Evolutionary conservation across 2,888 invertebrate genomes (phyloP), one percentile per base, ranked within the genome.

Genomic region (Pseudolycoriella hygida): DNA sequence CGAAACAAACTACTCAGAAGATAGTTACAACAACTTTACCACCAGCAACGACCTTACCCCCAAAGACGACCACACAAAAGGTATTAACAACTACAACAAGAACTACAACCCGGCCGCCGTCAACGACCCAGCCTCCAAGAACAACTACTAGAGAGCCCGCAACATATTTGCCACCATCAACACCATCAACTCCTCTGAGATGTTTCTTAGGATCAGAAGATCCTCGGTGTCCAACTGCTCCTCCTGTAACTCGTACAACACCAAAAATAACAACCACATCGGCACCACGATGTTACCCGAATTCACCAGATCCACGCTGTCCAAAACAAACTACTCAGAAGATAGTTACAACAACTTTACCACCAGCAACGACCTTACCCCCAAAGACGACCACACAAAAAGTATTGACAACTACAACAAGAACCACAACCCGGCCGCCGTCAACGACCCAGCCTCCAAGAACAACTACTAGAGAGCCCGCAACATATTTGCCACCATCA

Each of bases 301-400:
- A 60, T 6, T 64, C 65, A 30, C 59, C 57, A 0, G 54, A 54
- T 50, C 61, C 64, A 1, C 53, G 61, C 25, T 66, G 65, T 44
- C 57, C 60, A 1, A 55, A 0, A 47, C 56, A 59, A 50, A 44
- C 14, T 18, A 40, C 39, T 46, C 25, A 25, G 8, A 25, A 43
- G 11, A 10, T 52, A 45, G 48, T 14, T 17, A 44, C 45, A 50
- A 43, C 45, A 10, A 19, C n/a, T n/a, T n/a, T n/a, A n/a, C n/a
- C n/a, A n/a, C n/a, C n/a, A n/a, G n/a, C n/a, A n/a, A n/a, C n/a
- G n/a, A n/a, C n/a, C n/a, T n/a, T n/a, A n/a, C n/a, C n/a, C n/a
- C n/a, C n/a, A n/a, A n/a, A n/a, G n/a, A n/a, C n/a, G n/a, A n/a
- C n/a, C n/a, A n/a, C n/a, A n/a, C n/a, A n/a, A n/a, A n/a, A n/a